Conservation (phyloP, 2,113 vertebrate genomes). For the Chloebia gouldiae region DNA sequence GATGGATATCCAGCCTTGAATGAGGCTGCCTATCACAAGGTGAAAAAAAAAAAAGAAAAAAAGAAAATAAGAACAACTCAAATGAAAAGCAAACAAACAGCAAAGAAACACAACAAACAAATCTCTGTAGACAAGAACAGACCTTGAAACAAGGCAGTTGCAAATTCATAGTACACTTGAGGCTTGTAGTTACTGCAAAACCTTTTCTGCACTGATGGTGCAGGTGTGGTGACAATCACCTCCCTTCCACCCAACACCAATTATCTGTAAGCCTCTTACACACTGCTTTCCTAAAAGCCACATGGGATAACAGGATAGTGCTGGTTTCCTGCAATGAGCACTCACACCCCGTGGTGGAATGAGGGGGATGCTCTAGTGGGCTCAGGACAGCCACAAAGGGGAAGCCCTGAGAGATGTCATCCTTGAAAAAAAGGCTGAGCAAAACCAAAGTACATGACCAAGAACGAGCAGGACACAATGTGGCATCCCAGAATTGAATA, state of each 20-base stretch:
- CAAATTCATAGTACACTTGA: background rate
- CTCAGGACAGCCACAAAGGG: background rate
- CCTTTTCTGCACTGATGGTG: background rate
- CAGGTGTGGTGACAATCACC: background rate
- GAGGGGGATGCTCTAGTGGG: background rate
- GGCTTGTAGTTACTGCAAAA: background rate
- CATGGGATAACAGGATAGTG: background rate
- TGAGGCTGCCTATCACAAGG: background rate
- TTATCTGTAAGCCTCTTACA: background rate
- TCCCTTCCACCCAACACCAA: background rate
- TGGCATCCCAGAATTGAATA: fast-evolving
- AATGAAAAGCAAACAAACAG: background rate
- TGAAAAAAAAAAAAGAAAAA: no score
- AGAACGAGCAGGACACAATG: background rate
- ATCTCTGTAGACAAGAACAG: background rate
- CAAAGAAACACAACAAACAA: background rate
- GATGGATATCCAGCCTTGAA: background rate
- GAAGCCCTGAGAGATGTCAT: background rate
- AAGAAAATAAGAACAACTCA: background rate
- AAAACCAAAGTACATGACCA: background rate
- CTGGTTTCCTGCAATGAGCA: background rate
- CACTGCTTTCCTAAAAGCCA: background rate
- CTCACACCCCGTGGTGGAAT: fast-evolving
- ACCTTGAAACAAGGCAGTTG: background rate
- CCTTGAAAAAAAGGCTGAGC: background rate